Evolutionary conservation across 2,888 invertebrate genomes (phyloP).

Genomic region (Anthrax anthrax): DNA sequence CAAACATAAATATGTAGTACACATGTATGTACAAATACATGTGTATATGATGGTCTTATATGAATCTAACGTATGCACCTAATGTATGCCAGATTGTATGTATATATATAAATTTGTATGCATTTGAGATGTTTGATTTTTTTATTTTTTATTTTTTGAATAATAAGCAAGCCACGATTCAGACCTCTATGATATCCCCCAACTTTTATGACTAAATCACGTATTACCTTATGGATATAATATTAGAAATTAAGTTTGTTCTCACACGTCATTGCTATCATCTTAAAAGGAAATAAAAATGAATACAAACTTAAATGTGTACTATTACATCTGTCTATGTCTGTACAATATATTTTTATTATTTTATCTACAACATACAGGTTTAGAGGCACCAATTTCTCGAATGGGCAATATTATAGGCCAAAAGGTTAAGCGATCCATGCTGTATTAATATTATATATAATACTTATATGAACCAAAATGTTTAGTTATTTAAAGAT

Average conservation of each 20-base stretch:
- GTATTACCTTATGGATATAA: slow-evolving; percentile 3
- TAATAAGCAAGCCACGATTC: slow-evolving; percentile 6
- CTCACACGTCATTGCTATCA: slow-evolving; percentile 7
- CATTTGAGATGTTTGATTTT: neutral
- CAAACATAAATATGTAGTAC: neutral
- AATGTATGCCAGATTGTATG: too few species aligned
- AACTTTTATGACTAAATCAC: slow-evolving; percentile 7
- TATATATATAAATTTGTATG: neutral
- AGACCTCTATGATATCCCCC: slow-evolving; percentile 1
- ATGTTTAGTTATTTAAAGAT: too few species aligned
- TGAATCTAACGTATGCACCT: too few species aligned
- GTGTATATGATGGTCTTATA: neutral
- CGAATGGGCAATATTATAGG: slow-evolving; percentile 9
- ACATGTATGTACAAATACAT: slow-evolving; percentile 1
- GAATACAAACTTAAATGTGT: too few species aligned
- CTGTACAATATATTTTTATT: too few species aligned
- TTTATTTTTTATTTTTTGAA: neutral
- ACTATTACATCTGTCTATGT: too few species aligned
- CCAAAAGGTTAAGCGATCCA: slow-evolving; percentile 10
- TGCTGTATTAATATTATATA: neutral
- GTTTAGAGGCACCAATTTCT: too few species aligned
- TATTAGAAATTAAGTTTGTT: neutral
- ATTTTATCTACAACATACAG: too few species aligned
- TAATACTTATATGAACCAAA: too few species aligned
- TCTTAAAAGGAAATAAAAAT: too few species aligned